A percentile compares a stretch with the other conserved stretches of the same genome.
Evolutionary conservation across 2,888 invertebrate species (phyloP).

Genomic region (Eristalis intricaria): DNA sequence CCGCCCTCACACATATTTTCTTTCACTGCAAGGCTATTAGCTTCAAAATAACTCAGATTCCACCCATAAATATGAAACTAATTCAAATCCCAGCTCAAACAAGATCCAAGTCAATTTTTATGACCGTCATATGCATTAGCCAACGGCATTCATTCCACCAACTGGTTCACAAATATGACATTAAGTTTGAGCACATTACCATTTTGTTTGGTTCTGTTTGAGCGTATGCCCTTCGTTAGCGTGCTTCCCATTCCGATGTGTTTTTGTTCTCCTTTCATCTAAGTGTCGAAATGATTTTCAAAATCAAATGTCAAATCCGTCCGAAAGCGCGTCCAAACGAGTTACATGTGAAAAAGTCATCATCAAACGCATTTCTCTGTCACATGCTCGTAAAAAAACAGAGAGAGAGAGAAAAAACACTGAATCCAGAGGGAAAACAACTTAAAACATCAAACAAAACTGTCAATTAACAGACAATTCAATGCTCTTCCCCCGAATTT

Average conservation of each 20-base stretch:
- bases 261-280: too few species aligned
- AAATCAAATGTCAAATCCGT: not conserved
- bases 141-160: not conserved
- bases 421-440: not conserved
- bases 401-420: too few species aligned
- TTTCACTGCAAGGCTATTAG: not conserved
- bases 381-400: not conserved
- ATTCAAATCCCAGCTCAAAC: not conserved
- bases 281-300: not conserved
- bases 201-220: not conserved
- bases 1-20: not conserved
- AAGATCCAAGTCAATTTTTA: not conserved
- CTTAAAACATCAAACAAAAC: constrained; percentile 58
- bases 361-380: not conserved
- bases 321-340: not conserved
- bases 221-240: not conserved
- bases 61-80: not conserved
- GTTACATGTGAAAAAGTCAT: not conserved
- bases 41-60: not conserved
- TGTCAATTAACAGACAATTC: constrained; percentile 67
- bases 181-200: not conserved
- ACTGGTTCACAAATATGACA: not conserved
- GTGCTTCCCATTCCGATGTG: not conserved
- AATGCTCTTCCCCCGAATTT: constrained; percentile 71
- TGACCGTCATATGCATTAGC: not conserved